Evolutionary conservation across 2,888 invertebrate genomes (phyloP).

Genomic region (Reticulitermes lucifugus): DNA sequence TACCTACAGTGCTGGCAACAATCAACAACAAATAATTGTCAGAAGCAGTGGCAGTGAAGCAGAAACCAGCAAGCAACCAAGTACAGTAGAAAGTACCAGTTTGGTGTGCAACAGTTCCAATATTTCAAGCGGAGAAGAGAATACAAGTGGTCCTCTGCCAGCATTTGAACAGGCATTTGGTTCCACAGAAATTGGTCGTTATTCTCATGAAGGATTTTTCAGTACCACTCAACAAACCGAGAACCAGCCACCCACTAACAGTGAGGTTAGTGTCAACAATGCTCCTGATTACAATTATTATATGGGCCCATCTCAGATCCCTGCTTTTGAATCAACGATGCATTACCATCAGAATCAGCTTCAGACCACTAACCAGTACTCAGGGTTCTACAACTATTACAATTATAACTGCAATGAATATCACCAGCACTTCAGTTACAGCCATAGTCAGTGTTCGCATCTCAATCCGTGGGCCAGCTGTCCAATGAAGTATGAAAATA

Average conservation of each 20-base stretch:
- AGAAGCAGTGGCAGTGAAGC: not conserved
- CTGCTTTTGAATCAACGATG: slow-evolving; percentile 25
- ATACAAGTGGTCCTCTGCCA: slow-evolving; percentile 69
- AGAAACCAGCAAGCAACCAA: not conserved
- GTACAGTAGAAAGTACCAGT: not conserved
- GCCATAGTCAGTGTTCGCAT: slow-evolving; percentile 27
- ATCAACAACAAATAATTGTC: not conserved
- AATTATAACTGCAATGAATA: slow-evolving; percentile 36
- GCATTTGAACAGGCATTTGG: slow-evolving; percentile 90
- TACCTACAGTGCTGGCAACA: slow-evolving; percentile 1
- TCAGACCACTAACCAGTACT: slow-evolving; percentile 25
- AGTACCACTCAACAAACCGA: slow-evolving; percentile 39
- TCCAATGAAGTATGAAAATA: slow-evolving; percentile 30
- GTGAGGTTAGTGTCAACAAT: slow-evolving; percentile 41
- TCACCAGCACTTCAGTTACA: slow-evolving; percentile 30
- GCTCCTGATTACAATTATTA: slow-evolving; percentile 35
- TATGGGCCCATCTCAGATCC: slow-evolving; percentile 31
- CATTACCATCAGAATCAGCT: slow-evolving; percentile 38
- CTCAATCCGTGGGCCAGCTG: slow-evolving; percentile 20
- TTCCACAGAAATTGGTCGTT: slow-evolving; percentile 87
- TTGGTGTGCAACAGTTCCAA: slow-evolving; percentile 4
- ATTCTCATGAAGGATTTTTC: slow-evolving; percentile 64
- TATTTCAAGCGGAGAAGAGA: not conserved
- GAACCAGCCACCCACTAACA: slow-evolving; percentile 7
- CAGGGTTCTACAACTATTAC: slow-evolving; percentile 39